These are phyloP conservation scores for Telmatochromis brachygnathus DNA, from an alignment of 2,113 vertebrate species.

Conservation along the genomic window DNA sequence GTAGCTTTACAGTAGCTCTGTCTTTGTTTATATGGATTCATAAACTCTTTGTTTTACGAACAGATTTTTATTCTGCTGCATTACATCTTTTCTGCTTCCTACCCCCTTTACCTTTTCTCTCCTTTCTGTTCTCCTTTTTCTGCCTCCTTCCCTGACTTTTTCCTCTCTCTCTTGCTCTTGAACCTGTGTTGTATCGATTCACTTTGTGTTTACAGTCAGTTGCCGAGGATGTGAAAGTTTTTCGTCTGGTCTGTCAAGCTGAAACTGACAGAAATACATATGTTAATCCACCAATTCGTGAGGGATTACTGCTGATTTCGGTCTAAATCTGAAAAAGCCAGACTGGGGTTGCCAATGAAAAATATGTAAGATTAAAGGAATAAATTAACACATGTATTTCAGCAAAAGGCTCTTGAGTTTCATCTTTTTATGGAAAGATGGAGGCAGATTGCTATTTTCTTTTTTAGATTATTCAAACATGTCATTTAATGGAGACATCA, in stretches of 20 bases:
- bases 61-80: background rate
- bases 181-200: background rate
- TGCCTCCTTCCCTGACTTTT: background rate
- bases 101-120: background rate
- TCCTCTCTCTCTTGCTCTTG: background rate
- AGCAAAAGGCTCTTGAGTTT: background rate
- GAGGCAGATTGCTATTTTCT: background rate
- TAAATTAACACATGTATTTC: background rate
- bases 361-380: background rate
- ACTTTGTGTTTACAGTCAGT: background rate
- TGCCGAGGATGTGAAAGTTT: background rate
- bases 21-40: background rate
- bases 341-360: background rate
- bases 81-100: background rate
- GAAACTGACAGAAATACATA: background rate
- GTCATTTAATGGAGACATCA: background rate
- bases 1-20: background rate
- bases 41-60: background rate
- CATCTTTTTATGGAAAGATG: background rate
- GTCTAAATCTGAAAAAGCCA: background rate
- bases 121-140: background rate
- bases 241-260: background rate
- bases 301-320: background rate
- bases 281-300: background rate
- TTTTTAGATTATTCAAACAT: background rate